phyloP scores from a whole-genome alignment of 2,888 invertebrate genomes.

The Timema cristinae region DNA sequence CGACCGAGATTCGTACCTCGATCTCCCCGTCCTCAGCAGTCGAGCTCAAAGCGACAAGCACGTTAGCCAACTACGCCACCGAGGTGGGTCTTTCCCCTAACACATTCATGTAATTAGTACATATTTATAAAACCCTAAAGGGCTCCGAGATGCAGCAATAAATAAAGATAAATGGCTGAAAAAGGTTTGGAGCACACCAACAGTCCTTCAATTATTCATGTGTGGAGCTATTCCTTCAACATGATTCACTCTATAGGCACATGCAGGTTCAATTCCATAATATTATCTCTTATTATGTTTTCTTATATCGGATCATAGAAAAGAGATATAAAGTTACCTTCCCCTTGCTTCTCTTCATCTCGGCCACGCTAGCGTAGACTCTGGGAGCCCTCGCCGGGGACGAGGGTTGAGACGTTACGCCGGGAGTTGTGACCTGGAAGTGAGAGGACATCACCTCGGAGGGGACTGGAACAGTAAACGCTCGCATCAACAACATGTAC shows the following conservation, averaged over 20 bases:
- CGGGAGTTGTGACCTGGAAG: slow-evolving; percentile 54
- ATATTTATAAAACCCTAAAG: no score
- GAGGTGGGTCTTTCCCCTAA: no score
- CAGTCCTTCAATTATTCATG: slow-evolving; percentile 24
- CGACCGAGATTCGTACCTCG: no score
- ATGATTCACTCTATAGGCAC: background rate
- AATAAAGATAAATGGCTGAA: no score
- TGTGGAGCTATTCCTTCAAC: no score
- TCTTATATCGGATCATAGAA: slow-evolving; percentile 43
- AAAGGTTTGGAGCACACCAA: no score
- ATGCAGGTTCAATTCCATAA: background rate
- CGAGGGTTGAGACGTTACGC: slow-evolving; percentile 56
- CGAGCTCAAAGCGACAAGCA: no score
- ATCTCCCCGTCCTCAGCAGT: no score
- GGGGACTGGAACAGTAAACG: slow-evolving; percentile 37
- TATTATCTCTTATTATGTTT: background rate
- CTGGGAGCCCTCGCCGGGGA: slow-evolving; percentile 63
- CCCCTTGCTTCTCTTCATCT: slow-evolving; percentile 85
- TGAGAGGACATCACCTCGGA: slow-evolving; percentile 64
- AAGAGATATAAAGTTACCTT: slow-evolving; percentile 53
- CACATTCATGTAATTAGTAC: no score
- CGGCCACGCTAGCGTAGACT: slow-evolving; percentile 90
- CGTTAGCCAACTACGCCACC: no score
- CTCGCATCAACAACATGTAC: no score
- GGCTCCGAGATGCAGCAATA: no score